phyloP scores from a whole-genome alignment of 2,888 invertebrate species.

The Drosophila fungiperda region DNA sequence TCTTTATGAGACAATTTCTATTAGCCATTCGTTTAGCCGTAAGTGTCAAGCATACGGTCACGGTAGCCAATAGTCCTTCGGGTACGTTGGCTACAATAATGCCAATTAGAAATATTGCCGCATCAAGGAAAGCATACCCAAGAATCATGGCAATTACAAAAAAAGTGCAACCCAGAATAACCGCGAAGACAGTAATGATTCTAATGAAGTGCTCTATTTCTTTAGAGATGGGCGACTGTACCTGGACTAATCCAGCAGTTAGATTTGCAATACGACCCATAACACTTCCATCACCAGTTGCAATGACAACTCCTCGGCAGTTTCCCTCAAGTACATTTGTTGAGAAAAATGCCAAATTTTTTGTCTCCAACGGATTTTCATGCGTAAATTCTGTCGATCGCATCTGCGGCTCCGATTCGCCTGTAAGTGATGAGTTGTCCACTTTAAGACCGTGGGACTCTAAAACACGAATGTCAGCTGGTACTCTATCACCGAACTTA shows the following conservation, averaged over 20 bases:
- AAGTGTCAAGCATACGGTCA: slow-evolving; percentile 98
- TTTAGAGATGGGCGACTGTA: slow-evolving; percentile 98
- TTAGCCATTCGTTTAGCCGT: slow-evolving; percentile 99
- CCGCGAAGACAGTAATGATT: slow-evolving; percentile 97
- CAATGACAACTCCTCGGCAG: slow-evolving; percentile 96
- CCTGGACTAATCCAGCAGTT: slow-evolving; percentile 96
- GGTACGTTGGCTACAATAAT: slow-evolving; percentile 99
- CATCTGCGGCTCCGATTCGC: slow-evolving; percentile 96
- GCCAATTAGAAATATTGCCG: slow-evolving; percentile 99
- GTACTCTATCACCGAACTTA: slow-evolving; percentile 99
- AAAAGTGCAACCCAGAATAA: slow-evolving; percentile 97
- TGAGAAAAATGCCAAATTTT: slow-evolving; percentile 97
- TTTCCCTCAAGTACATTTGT: slow-evolving; percentile 96
- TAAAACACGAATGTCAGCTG: slow-evolving; percentile 98
- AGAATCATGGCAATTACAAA: slow-evolving; percentile 98
- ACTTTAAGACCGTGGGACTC: slow-evolving; percentile 97
- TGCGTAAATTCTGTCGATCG: slow-evolving; percentile 95
- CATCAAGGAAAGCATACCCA: slow-evolving; percentile 99
- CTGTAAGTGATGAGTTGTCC: slow-evolving; percentile 96
- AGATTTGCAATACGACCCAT: slow-evolving; percentile 98
- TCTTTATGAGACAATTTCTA: slow-evolving; percentile 99
- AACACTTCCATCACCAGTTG: slow-evolving; percentile 96
- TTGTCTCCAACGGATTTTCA: slow-evolving; percentile 96
- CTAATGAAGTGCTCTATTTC: slow-evolving; percentile 99
- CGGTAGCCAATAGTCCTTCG: slow-evolving; percentile 98